phyloP scores from a whole-genome alignment of 2,888 invertebrate species.

The Eremobia ochroleuca region DNA sequence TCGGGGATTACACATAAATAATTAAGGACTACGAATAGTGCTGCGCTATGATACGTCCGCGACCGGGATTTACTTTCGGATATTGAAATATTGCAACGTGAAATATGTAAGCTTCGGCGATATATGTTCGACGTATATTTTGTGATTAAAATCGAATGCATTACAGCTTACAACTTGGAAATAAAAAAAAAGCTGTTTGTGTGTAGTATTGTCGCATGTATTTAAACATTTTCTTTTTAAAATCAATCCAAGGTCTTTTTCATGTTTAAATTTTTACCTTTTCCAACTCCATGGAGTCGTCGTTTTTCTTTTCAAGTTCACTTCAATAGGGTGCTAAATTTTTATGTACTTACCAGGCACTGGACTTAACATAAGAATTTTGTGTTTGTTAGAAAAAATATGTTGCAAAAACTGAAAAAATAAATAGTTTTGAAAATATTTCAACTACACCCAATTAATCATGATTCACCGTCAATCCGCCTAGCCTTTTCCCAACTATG shows the following conservation, averaged over 20 bases:
- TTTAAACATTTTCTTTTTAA: background rate
- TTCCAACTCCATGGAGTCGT: background rate
- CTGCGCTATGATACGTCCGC: conserved; percentile 41
- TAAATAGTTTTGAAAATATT: conserved; percentile 6
- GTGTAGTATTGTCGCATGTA: background rate
- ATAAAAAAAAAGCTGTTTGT: conserved; percentile 10
- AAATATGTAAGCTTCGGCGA: conserved; percentile 39
- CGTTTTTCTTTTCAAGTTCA: conserved; percentile 12
- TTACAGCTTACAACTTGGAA: background rate
- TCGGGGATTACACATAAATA: conserved; percentile 69
- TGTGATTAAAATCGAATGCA: conserved; percentile 31
- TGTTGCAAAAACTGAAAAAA: background rate
- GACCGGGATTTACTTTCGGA: conserved; percentile 34
- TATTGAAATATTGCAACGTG: conserved; percentile 49
- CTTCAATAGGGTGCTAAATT: conserved; percentile 36
- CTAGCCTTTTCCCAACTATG: background rate
- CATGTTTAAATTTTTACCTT: background rate
- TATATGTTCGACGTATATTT: conserved; percentile 26
- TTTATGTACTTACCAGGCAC: conserved; percentile 8
- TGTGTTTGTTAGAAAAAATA: conserved; percentile 4
- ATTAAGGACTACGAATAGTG: conserved; percentile 66
- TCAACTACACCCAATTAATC: background rate
- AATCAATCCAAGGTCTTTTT: background rate
- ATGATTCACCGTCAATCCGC: background rate
- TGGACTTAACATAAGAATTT: background rate